Evolutionary conservation across 2,797 vertebrate genomes (phyloP), one percentile per base, ranked within the genome.

Genomic region (Channallabes apus): DNA sequence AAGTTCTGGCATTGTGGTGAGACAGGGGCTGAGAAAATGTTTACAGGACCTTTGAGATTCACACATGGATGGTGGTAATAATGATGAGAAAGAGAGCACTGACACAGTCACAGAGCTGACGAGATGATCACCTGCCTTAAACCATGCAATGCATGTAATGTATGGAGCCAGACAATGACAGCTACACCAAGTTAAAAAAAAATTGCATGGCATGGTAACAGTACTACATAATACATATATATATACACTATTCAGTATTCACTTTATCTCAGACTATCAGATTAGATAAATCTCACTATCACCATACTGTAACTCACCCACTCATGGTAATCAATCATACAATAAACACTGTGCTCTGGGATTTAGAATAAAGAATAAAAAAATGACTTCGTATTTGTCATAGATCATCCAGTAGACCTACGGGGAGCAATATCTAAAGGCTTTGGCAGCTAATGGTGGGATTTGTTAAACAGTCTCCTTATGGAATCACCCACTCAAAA

Each of bases 31-130:
- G 90, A 91, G 93, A 93, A 94, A 95, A 94, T 94, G 93, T 95
- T 95, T 95, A 95, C 91, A 93, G 92, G 92, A 92, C 94, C 94
- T 84, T 56, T 94, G 91, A 91, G 93, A 91, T 94, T 89, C 85
- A 59, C 86, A 86, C 91, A 92, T 87, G 64, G 94, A 93, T 93
- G 0, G 87, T 91, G 91, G 93, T 95, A 93, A 95, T 95, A 92
- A 95, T 88, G 88, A 92, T 89, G 89, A 93, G 91, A 89, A 91
- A 93, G 91, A 93, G 85, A 92, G 89, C 61, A 58, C 35, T 84
- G 86, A 87, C 88, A 92, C 80, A 87, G 91, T 93, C 83, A 68
- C 65, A 78, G n/a, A 82, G 56, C 62, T 73, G 58, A 64, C 65
- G 32, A 75, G 64, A 84, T 54, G 54, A 94, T 93, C 92, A 92